phyloP scores from a whole-genome alignment of 2,797 vertebrate genomes.

The Microctenopoma stevenorrisi region DNA sequence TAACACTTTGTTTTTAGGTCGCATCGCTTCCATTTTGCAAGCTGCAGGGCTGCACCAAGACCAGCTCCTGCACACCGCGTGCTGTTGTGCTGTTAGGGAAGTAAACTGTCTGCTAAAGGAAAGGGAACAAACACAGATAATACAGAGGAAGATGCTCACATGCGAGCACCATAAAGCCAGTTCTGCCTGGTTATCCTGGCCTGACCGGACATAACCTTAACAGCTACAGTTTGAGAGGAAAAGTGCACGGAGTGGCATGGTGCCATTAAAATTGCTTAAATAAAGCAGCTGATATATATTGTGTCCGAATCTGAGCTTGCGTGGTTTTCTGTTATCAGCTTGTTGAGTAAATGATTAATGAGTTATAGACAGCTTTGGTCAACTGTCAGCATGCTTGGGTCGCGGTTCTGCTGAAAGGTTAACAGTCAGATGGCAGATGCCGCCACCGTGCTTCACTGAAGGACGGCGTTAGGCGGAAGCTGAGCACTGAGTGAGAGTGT shows the following conservation, averaged over 20 bases:
- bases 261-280: not conserved
- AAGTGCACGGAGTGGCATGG: not conserved
- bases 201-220: not conserved
- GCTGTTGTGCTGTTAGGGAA: constrained; percentile 19
- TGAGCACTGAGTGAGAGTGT: too few species aligned
- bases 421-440: not conserved
- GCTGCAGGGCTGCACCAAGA: too few species aligned
- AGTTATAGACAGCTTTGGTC: not conserved
- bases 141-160: constrained; percentile 7
- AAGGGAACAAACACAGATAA: not conserved
- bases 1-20: not conserved
- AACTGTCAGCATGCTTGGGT: not conserved
- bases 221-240: not conserved
- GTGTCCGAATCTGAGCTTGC: too few species aligned
- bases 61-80: not conserved
- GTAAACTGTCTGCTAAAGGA: not conserved
- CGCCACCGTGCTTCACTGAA: too few species aligned
- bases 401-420: not conserved
- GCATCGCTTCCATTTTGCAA: not conserved
- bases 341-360: constrained; percentile 1
- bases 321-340: not conserved
- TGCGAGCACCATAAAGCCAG: not conserved
- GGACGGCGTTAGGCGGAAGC: too few species aligned
- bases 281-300: not conserved
- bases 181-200: not conserved